Conservation (phyloP, 2,113 vertebrate genomes). For the Laticauda laticaudata region DNA sequence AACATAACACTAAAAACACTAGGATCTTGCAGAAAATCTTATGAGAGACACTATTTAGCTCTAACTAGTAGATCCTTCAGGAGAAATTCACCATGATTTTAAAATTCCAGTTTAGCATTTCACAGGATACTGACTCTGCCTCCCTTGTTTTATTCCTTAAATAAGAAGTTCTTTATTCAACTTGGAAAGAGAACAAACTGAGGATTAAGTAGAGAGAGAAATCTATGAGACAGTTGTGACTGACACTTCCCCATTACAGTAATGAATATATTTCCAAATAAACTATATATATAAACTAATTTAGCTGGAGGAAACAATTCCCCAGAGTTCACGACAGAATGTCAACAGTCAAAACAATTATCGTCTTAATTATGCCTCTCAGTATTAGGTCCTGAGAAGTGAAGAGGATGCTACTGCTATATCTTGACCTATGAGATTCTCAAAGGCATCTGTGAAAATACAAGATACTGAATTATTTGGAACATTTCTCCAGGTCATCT, state of each 20-base stretch:
- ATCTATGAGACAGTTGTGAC: not conserved
- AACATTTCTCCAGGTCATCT: not conserved
- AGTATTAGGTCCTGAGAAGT: not conserved
- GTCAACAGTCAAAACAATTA: not conserved
- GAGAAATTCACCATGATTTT: not conserved
- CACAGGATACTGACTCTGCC: not conserved
- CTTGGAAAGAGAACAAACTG: not conserved
- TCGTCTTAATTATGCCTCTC: not conserved
- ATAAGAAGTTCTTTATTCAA: not conserved
- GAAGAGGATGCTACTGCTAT: not conserved
- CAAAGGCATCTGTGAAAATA: not conserved
- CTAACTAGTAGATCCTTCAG: not conserved
- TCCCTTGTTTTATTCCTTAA: not conserved
- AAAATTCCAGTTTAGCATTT: not conserved
- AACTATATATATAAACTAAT: not conserved
- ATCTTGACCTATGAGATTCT: not conserved
- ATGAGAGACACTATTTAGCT: not conserved
- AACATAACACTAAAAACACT: not conserved
- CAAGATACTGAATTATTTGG: not conserved
- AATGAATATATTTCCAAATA: not conserved
- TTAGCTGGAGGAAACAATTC: not conserved
- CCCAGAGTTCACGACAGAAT: not conserved
- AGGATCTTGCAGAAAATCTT: not conserved
- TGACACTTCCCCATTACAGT: not conserved
- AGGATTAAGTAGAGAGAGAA: not conserved